These are phyloP conservation scores for Drosophila pseudoobscura DNA, from an alignment of 1,140 invertebrate genomes.

Conservation along the genomic window DNA sequence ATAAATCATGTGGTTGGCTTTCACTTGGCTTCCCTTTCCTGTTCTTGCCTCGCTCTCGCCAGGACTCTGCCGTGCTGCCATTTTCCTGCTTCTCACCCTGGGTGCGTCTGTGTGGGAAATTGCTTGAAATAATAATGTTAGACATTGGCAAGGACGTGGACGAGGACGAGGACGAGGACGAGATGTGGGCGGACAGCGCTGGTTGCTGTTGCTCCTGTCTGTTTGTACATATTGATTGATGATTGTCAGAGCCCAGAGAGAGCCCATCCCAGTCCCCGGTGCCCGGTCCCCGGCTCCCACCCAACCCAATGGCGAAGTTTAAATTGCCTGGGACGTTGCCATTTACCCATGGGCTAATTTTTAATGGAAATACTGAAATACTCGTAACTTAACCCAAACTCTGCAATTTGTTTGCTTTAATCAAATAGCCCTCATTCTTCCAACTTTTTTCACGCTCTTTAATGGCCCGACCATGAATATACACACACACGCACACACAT, in stretches of 20 bases:
- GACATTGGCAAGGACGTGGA: conserved; percentile 23
- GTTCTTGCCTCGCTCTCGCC: neutral
- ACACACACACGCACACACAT: neutral
- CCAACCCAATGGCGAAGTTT: conserved; percentile 61
- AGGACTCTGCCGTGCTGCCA: conserved; percentile 1
- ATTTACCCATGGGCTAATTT: conserved; percentile 64
- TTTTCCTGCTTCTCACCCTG: conserved; percentile 32
- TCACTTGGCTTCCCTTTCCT: conserved; percentile 31
- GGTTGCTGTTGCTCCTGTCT: conserved; percentile 32
- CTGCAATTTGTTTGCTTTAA: conserved; percentile 61
- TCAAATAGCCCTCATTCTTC: conserved; percentile 35
- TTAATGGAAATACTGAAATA: conserved; percentile 62
- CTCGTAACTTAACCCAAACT: conserved; percentile 51
- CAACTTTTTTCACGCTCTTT: conserved; percentile 17
- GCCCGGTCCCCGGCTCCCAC: neutral
- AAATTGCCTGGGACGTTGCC: conserved; percentile 57
- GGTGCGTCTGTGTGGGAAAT: conserved; percentile 68
- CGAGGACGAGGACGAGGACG: neutral
- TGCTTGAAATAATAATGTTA: conserved; percentile 80
- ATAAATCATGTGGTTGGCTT: conserved; percentile 77
- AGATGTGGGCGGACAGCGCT: neutral
- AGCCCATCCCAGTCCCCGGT: conserved; percentile 8
- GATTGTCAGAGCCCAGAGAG: conserved; percentile 64
- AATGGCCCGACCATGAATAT: conserved; percentile 20
- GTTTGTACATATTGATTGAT: conserved; percentile 73